phyloP scores from a whole-genome alignment of 2,797 vertebrate genomes.

The Neostethus bicornis region DNA sequence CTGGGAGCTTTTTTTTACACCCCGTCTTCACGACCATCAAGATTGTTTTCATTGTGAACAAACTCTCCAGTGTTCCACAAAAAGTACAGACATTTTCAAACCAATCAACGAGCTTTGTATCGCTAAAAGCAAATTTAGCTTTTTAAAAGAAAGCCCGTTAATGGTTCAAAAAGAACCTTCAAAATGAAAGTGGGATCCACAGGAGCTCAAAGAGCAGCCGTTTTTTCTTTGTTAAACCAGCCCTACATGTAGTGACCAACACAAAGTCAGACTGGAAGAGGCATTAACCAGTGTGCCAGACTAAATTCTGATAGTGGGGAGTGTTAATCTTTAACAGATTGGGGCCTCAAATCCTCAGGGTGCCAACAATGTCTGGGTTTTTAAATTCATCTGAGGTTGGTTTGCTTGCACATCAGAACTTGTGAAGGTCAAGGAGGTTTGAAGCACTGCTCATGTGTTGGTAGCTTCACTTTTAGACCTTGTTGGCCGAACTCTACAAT shows the following conservation, averaged over 20 bases:
- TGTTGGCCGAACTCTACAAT: conserved; percentile 15
- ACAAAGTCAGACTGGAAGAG: conserved; percentile 45
- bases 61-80: conserved; percentile 1
- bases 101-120: background rate
- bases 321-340: conserved; percentile 71
- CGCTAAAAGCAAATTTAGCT: conserved; percentile 6
- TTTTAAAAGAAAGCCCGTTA: no score
- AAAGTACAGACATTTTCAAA: background rate
- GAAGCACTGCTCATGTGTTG: conserved; percentile 4
- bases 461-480: conserved; percentile 19
- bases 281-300: conserved; percentile 61
- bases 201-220: conserved; percentile 36
- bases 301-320: conserved; percentile 56
- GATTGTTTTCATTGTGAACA: conserved; percentile 8
- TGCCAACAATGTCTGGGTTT: conserved; percentile 31
- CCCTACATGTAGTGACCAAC: conserved; percentile 26
- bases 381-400: conserved; percentile 30
- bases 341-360: conserved; percentile 19
- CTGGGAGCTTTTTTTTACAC: conserved; percentile 23
- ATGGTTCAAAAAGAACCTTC: no score
- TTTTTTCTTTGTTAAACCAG: conserved; percentile 53
- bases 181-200: conserved; percentile 15
- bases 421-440: conserved; percentile 30
- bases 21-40: conserved; percentile 1
- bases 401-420: conserved; percentile 2